A percentile compares a stretch with the other conserved stretches of the same genome.
Evolutionary conservation across 2,888 invertebrate species (phyloP).

Genomic region (Monopis laevigella): DNA sequence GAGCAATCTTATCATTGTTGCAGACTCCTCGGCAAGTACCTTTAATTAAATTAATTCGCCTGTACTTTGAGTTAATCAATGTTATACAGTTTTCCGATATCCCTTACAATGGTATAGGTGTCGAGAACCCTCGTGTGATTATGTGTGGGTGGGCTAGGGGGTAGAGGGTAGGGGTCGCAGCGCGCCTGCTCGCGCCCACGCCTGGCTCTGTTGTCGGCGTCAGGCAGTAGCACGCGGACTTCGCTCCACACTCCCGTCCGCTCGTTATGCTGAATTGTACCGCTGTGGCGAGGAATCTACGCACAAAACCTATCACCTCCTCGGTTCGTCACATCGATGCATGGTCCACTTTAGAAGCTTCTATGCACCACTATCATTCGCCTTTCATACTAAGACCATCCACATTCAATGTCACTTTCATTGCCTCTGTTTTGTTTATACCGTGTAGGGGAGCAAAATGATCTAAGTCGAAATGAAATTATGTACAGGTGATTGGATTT

Average conservation of each 20-base stretch:
- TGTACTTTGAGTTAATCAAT: constrained; percentile 11
- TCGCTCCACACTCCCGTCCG: constrained; percentile 43
- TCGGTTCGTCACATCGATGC: constrained; percentile 64
- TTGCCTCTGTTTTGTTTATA: constrained; percentile 21
- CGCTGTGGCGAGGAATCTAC: constrained; percentile 48
- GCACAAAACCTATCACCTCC: constrained; percentile 48
- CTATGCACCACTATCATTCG: constrained; percentile 46
- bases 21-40: no score
- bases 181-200: constrained; percentile 22
- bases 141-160: constrained; percentile 42
- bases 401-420: constrained; percentile 23
- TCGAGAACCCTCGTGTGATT: constrained; percentile 53
- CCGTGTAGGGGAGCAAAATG: constrained; percentile 16
- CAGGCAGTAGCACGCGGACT: constrained; percentile 48
- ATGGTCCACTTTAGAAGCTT: constrained; percentile 64
- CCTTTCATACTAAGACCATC: constrained; percentile 28
- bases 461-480: no score
- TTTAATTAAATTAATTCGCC: constrained; percentile 5
- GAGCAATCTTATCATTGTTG: no score
- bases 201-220: constrained; percentile 22
- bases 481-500: no score
- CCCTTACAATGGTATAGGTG: constrained; percentile 32
- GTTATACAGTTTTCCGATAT: constrained; percentile 17
- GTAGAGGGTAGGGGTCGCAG: constrained; percentile 32
- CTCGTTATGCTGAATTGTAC: constrained; percentile 49